Evolutionary conservation across 2,888 invertebrate genomes (phyloP), one percentile per base, ranked within the genome.

Genomic region (Acrocera orbiculus): DNA sequence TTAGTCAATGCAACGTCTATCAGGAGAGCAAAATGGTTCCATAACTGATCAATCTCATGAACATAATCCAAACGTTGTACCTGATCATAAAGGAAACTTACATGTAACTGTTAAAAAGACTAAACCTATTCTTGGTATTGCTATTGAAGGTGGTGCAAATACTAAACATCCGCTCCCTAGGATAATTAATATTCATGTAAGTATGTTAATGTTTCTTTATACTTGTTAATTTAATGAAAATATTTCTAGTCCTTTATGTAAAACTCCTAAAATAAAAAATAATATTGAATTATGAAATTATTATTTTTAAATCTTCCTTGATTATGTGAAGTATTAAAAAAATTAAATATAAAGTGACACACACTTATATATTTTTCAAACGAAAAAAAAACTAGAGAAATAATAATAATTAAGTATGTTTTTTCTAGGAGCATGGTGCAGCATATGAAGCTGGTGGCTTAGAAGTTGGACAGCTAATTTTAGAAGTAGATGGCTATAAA

Each of bases 61-160:
- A 56, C 59, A 58, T 53, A 61, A 60, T 66, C 64, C 77, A 46
- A 65, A 74, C 48, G 80, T 85, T 45, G 76, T 80, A 49, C 69
- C 78, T 48, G 86, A 86, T 63, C 77, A 82, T 61, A 82, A 82
- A 62, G 86, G 86, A 46, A 85, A 85, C 63, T 69, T 87, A 50
- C 71, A 83, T 57, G 79, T 90, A 50, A 78, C 79, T 45, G 85
- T 93, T 46, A 82, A 82, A 62, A 93, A 93, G 65, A 83, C 81
- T 35, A 89, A 89, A 63, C 85, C 90, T 30, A 86, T 87, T 51
- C 71, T 95, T 49, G 93, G 95, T 45, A 87, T 95, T 52, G 93
- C 92, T 42, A 93, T 95, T 51, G 93, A 93, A 65, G 95, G 95
- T 40, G 95, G 95, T 41, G 85, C 86, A 49, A 90, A 95, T 61